Percentiles rank a stretch among this genome's conserved stretches.
phyloP scores from a whole-genome alignment of 2,113 vertebrate species.

The Rattus rattus region DNA sequence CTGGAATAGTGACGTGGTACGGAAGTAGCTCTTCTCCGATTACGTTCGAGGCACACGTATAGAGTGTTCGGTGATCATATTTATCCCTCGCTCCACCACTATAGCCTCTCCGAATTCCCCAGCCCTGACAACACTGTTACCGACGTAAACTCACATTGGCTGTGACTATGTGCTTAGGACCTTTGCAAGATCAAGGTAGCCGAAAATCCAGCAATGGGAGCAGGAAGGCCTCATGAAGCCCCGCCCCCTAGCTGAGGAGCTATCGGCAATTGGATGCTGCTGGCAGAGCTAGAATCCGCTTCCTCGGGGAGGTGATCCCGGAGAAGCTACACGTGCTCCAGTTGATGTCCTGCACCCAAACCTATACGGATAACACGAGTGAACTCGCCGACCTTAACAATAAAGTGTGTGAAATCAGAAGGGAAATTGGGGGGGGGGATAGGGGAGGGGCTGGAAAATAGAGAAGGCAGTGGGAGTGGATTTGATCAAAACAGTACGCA shows the following conservation, averaged over 20 bases:
- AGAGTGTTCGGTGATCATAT: too few relatives aligned
- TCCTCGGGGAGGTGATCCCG: neutral
- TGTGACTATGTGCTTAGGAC: neutral
- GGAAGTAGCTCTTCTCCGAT: too few relatives aligned
- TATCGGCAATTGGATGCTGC: neutral
- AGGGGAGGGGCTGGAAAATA: neutral
- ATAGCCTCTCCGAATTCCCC: neutral
- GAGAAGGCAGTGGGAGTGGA: neutral
- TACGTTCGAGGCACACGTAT: too few relatives aligned
- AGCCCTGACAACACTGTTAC: neutral
- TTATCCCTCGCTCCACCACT: too few relatives aligned
- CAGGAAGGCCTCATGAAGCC: neutral
- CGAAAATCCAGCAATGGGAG: neutral
- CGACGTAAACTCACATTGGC: neutral
- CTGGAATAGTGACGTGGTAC: too few relatives aligned
- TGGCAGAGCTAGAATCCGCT: neutral
- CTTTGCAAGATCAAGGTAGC: neutral
- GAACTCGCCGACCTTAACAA: neutral
- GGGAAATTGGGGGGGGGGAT: neutral
- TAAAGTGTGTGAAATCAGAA: neutral
- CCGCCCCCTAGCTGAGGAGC: neutral
- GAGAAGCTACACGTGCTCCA: neutral
- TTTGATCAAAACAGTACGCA: neutral
- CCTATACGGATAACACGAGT: neutral
- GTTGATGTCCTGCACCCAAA: neutral